phyloP scores from a whole-genome alignment of 2,113 vertebrate genomes.

The Otocyon megalotis region DNA sequence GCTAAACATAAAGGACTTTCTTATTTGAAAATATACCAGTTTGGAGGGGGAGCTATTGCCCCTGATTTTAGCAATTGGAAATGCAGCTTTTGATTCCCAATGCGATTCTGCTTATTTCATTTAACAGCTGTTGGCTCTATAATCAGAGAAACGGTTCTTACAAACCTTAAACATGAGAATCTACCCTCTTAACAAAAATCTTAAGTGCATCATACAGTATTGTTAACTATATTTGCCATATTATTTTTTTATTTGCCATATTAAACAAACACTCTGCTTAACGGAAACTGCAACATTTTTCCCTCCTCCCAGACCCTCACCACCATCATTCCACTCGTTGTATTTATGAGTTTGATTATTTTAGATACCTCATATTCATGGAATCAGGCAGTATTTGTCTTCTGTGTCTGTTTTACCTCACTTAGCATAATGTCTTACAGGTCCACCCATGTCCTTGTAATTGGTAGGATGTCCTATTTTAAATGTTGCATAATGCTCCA shows the following conservation, averaged over 20 bases:
- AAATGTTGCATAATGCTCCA: neutral
- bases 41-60: neutral
- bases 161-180: neutral
- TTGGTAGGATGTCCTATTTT: neutral
- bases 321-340: neutral
- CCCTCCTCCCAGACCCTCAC: neutral
- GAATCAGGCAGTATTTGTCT: neutral
- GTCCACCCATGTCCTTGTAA: neutral
- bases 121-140: neutral
- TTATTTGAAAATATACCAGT: slow-evolving; percentile 52
- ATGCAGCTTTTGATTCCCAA: neutral
- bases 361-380: neutral
- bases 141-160: neutral
- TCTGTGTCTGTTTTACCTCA: neutral
- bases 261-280: neutral
- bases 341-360: neutral
- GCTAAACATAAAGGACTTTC: slow-evolving; percentile 30
- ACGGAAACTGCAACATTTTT: neutral
- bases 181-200: neutral
- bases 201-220: neutral
- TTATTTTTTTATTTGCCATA: neutral
- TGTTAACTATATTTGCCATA: neutral
- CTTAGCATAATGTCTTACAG: neutral
- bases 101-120: neutral
- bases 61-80: slow-evolving; percentile 36